Percentiles rank a stretch among this genome's conserved stretches.
These are phyloP conservation scores for Tetragnatha montana DNA, from an alignment of 2,888 invertebrate genomes.

Conservation along the genomic window DNA sequence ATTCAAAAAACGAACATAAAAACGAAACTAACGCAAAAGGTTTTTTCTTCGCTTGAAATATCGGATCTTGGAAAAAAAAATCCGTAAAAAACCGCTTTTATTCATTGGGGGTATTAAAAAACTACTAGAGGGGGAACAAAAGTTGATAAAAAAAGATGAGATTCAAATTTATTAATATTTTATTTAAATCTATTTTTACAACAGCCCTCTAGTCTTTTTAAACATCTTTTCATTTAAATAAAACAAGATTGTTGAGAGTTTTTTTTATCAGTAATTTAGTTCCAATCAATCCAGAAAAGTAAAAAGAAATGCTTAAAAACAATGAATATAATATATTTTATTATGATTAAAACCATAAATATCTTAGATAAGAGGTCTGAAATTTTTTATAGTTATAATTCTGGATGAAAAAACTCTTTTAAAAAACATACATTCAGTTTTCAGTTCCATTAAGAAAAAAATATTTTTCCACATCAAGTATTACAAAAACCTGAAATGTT, in stretches of 20 bases:
- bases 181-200: conserved; percentile 46
- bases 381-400: neutral
- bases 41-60: conserved; percentile 44
- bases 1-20: conserved; percentile 53
- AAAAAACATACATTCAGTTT: neutral
- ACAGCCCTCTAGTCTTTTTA: conserved; percentile 26
- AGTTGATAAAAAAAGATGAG: conserved; percentile 32
- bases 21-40: conserved; percentile 61
- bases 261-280: neutral
- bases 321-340: conserved; percentile 6
- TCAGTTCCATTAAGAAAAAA: neutral
- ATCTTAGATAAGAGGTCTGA: neutral
- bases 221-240: conserved; percentile 15
- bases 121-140: conserved; percentile 4
- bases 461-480: neutral
- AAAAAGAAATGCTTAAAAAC: conserved; percentile 23
- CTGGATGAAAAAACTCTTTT: neutral
- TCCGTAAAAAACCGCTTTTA: conserved; percentile 38
- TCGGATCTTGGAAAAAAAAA: conserved; percentile 23
- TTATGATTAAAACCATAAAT: conserved; percentile 1
- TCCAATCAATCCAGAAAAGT: conserved; percentile 22
- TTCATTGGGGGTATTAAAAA: conserved; percentile 43
- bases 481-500: neutral
- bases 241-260: conserved; percentile 7
- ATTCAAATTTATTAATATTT: conserved; percentile 45